Evolutionary conservation across 2,888 invertebrate genomes (phyloP).

Genomic region (Hypena proboscidalis): DNA sequence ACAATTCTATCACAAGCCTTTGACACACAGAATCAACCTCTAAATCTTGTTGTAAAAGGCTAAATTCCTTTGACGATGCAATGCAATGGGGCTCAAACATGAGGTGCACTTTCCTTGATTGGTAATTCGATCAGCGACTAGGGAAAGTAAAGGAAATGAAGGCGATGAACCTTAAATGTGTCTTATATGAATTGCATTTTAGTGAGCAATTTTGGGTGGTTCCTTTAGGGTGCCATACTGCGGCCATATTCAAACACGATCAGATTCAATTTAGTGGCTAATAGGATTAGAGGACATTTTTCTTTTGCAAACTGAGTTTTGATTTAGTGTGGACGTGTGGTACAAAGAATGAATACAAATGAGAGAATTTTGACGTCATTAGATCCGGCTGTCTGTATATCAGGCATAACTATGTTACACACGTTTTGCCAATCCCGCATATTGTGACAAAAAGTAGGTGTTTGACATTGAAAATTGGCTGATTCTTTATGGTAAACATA

Average conservation of each 20-base stretch:
- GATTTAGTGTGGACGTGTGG: slow-evolving; percentile 1
- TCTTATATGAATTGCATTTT: slow-evolving; percentile 23
- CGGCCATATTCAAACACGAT: slow-evolving; percentile 27
- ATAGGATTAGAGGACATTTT: slow-evolving; percentile 9
- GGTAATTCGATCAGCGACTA: slow-evolving; percentile 57
- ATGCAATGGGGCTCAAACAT: slow-evolving; percentile 25
- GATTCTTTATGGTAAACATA: no score
- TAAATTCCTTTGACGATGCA: slow-evolving; percentile 15
- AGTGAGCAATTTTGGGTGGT: slow-evolving; percentile 15
- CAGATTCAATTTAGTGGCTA: slow-evolving; percentile 37
- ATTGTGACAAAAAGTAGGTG: no score
- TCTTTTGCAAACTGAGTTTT: slow-evolving; percentile 3
- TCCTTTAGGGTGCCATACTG: slow-evolving; percentile 25
- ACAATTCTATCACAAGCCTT: slow-evolving; percentile 11
- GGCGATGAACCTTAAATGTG: slow-evolving; percentile 41
- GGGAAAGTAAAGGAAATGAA: slow-evolving; percentile 59
- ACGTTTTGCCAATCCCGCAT: neutral
- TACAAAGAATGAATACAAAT: neutral
- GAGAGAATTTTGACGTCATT: neutral
- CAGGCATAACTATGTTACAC: neutral
- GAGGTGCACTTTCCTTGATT: slow-evolving; percentile 61
- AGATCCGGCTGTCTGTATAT: neutral
- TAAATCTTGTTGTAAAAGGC: slow-evolving; percentile 7
- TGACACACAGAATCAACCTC: slow-evolving; percentile 13
- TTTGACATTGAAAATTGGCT: no score